These are phyloP conservation scores for Amphiprion percula DNA, from an alignment of 2,113 vertebrate genomes.

Conservation along the genomic window DNA sequence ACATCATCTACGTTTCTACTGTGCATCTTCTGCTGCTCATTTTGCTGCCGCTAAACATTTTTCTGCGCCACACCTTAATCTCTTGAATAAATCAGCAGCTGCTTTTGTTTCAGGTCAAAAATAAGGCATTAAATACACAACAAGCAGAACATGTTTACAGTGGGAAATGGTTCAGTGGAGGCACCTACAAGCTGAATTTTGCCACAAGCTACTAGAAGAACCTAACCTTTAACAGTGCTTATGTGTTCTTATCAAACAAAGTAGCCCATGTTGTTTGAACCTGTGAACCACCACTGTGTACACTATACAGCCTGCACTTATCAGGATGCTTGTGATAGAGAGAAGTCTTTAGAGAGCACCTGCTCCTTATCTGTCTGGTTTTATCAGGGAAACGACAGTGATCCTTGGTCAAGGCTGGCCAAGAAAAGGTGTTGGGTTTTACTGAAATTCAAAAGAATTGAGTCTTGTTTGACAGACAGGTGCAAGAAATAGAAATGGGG, in stretches of 20 bases:
- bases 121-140: no score
- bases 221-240: neutral
- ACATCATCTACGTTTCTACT: slow-evolving; percentile 37
- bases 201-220: neutral
- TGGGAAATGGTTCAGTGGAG: neutral
- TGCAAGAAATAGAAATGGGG: neutral
- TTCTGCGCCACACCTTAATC: neutral
- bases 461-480: neutral
- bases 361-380: slow-evolving; percentile 3
- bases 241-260: neutral
- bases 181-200: no score
- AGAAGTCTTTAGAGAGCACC: neutral
- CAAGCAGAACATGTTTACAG: no score
- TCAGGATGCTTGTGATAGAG: neutral
- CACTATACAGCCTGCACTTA: neutral
- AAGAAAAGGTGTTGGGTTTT: neutral
- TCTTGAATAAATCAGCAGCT: slow-evolving; percentile 1
- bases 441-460: neutral
- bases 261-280: neutral
- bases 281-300: neutral
- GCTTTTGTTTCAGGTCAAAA: slow-evolving; percentile 6
- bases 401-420: neutral
- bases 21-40: neutral
- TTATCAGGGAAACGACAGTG: slow-evolving; percentile 3
- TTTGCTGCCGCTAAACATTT: neutral